Percentiles rank a stretch among this genome's conserved stretches.
These are phyloP conservation scores for Liasis olivaceus DNA, from an alignment of 2,797 vertebrate species.

Conservation along the genomic window DNA sequence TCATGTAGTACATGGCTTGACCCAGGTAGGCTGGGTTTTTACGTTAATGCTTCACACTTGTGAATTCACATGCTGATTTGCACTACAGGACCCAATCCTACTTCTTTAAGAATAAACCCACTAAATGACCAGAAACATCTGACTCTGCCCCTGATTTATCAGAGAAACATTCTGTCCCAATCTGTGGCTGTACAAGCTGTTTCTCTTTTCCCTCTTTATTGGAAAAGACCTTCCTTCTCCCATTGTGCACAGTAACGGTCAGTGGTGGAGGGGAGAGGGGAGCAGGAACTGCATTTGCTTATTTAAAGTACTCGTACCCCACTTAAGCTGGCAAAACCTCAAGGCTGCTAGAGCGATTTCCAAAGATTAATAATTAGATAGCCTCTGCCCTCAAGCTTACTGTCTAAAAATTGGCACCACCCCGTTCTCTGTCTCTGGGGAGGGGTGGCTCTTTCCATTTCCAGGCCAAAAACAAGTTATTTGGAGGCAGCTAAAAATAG, in stretches of 20 bases:
- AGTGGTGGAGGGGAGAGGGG: background rate
- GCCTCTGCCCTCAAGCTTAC: background rate
- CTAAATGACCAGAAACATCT: background rate
- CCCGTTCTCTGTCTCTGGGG: background rate
- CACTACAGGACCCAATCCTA: background rate
- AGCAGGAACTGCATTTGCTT: background rate
- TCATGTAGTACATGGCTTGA: background rate
- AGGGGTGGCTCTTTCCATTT: background rate
- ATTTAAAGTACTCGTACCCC: background rate
- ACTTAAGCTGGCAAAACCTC: background rate
- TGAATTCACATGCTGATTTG: background rate
- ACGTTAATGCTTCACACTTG: background rate
- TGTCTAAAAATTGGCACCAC: background rate
- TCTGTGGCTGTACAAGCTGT: background rate
- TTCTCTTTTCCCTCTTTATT: background rate
- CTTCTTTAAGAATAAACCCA: background rate
- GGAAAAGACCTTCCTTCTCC: background rate
- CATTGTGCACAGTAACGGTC: background rate
- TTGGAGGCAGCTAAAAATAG: background rate
- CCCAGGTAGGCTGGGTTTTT: background rate
- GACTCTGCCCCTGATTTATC: background rate
- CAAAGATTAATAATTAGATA: background rate
- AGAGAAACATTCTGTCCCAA: background rate
- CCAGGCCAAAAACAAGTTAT: background rate
- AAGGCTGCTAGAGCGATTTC: background rate